Evolutionary conservation across 2,888 invertebrate species (phyloP), one percentile per base, ranked within the genome.

Genomic region (Iselma pallidipennis): DNA sequence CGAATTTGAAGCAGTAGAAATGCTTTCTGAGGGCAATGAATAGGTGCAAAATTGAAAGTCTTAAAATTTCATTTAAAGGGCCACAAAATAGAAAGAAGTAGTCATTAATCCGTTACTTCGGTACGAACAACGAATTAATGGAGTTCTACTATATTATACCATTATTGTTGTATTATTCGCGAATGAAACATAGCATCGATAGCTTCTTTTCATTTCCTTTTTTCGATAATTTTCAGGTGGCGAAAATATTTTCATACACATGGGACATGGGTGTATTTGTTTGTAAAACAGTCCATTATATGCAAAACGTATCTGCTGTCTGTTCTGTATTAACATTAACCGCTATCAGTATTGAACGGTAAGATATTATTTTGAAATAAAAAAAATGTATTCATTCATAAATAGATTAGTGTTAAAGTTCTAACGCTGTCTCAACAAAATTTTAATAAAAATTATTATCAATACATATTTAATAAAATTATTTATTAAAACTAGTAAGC

Each of bases 341-440:
- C 1, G 87, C 87, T 50, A 90, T 91, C 84, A 89, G 89, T 71
- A 83, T 90, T 54, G 90, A 90, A 80, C 86, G 90, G 89, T 89
- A 81, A 81, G 80, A 60, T 28, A 25, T 53, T 56, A 50, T 49
- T 55, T 26, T 28, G 14, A 49, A 48, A 48, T 10, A 50, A 26
- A 48, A 23, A 49, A 55, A 49, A 49, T 33, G 16, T 50, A 48
- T 59, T 65, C 56, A 52, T 31, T 19, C 45, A 42, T 49, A 61
- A 55, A 59, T 54, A 7, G 28, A 28, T 28, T 28, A 7, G 4
- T 4, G 4, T 7, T 28, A 28, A 28, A 7, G 2, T 25, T 25
- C 25, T 25, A 25, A 28, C 4, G 12, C 12, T 31, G 31, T 31
- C 1, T n/a, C 45, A n/a, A n/a, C 26, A 48, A 33, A 25, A 26